Evolutionary conservation across 2,113 vertebrate species (phyloP).

Genomic region (Acrocephalus kingi): DNA sequence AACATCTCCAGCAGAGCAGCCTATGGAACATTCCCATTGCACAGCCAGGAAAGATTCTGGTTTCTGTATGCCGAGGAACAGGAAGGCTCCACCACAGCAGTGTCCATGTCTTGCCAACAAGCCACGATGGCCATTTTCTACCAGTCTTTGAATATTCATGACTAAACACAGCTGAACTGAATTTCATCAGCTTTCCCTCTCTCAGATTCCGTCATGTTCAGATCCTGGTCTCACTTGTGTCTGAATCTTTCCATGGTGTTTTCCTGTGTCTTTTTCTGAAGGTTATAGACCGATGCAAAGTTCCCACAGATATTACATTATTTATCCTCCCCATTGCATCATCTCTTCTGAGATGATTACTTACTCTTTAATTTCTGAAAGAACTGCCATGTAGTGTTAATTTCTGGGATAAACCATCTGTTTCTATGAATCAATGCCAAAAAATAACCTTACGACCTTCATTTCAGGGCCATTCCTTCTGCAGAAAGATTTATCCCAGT

Average conservation of each 20-base stretch:
- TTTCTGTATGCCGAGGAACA: background rate
- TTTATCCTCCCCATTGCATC: background rate
- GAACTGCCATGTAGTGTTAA: background rate
- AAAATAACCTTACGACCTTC: background rate
- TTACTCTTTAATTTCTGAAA: background rate
- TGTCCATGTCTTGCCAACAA: background rate
- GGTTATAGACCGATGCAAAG: background rate
- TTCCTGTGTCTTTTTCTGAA: background rate
- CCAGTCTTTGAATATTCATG: background rate
- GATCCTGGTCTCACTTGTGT: background rate
- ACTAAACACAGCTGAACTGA: background rate
- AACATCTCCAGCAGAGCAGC: background rate
- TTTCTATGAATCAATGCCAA: background rate
- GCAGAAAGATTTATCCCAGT: background rate
- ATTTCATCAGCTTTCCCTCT: background rate
- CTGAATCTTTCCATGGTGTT: background rate
- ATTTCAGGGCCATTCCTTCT: background rate
- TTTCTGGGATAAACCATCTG: background rate
- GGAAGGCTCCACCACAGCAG: background rate
- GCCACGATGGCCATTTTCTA: accelerated
- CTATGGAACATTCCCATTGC: background rate
- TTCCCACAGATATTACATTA: background rate
- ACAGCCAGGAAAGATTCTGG: background rate
- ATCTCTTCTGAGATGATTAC: background rate
- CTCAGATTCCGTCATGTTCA: background rate